These are phyloP conservation scores for Acanthosoma haemorrhoidale DNA, from an alignment of 2,888 invertebrate genomes.

Conservation along the genomic window DNA sequence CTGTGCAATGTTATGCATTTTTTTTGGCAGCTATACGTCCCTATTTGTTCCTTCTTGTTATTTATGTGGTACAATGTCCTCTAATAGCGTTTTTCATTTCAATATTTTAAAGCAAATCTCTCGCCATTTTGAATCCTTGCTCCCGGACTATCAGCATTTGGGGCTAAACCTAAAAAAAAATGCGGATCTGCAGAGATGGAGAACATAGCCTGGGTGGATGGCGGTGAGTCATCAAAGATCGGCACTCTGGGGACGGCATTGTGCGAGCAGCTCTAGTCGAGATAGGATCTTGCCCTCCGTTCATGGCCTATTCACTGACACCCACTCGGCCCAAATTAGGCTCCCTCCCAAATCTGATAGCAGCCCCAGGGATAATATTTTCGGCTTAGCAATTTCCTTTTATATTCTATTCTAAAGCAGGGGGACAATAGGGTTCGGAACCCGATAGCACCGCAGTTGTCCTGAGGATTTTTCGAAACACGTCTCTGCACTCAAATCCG, in stretches of 20 bases:
- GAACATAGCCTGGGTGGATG: not conserved
- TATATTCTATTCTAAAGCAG: not conserved
- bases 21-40: too few species aligned
- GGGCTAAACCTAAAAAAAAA: not conserved
- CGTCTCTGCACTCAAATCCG: too few species aligned
- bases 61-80: too few species aligned
- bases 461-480: not conserved
- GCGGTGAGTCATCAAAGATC: too few species aligned
- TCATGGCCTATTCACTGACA: slow-evolving; percentile 2
- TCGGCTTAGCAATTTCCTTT: slow-evolving; percentile 10
- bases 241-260: not conserved
- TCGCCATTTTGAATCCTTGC: too few species aligned
- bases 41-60: too few species aligned
- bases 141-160: too few species aligned
- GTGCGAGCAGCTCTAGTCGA: not conserved
- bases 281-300: not conserved
- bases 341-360: not conserved
- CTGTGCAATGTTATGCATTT: too few species aligned
- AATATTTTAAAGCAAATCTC: too few species aligned
- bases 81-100: too few species aligned
- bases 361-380: not conserved
- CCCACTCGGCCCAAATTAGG: not conserved
- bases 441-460: slow-evolving; percentile 1
- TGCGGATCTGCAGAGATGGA: not conserved
- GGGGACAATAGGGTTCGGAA: not conserved